Evolutionary conservation across 2,113 vertebrate species (phyloP).

Genomic region (Colistium nudipinnis): DNA sequence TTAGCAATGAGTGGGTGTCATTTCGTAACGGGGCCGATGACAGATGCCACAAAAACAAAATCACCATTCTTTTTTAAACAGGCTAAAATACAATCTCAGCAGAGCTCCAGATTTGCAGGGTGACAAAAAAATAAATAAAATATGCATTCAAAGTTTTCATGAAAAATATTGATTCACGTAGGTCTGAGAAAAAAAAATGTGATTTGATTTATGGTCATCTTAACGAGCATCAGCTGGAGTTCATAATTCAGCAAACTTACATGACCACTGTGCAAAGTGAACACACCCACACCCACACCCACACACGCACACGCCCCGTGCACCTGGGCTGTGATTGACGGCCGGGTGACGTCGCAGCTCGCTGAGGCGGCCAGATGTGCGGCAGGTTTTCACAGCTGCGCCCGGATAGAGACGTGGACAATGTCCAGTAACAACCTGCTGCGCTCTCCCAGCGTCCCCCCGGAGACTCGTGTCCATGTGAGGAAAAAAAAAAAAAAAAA

Average conservation of each 20-base stretch:
- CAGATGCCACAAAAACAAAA: neutral
- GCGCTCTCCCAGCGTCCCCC: constrained; percentile 6
- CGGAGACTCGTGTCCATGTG: neutral
- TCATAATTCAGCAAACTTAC: neutral
- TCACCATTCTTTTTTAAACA: no score
- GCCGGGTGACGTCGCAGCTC: constrained; percentile 34
- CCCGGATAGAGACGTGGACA: constrained; percentile 37
- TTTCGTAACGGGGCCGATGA: neutral
- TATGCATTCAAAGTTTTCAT: neutral
- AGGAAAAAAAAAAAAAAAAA: constrained; percentile 21
- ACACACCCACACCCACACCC: neutral
- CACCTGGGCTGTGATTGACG: constrained; percentile 52
- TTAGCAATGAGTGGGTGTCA: neutral
- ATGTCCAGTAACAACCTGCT: constrained; percentile 65
- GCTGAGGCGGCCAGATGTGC: no score
- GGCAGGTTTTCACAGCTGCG: constrained; percentile 68
- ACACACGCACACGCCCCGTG: neutral
- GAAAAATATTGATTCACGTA: neutral
- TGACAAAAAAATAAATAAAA: neutral
- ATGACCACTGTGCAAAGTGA: neutral
- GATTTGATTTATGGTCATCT: neutral
- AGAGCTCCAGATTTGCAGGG: neutral
- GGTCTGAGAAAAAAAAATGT: neutral
- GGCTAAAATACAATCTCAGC: neutral
- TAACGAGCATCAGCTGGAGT: constrained; percentile 5